Percentiles rank a stretch among this genome's conserved stretches.
phyloP scores from a whole-genome alignment of 2,113 vertebrate species.

The Pitta sordida region DNA sequence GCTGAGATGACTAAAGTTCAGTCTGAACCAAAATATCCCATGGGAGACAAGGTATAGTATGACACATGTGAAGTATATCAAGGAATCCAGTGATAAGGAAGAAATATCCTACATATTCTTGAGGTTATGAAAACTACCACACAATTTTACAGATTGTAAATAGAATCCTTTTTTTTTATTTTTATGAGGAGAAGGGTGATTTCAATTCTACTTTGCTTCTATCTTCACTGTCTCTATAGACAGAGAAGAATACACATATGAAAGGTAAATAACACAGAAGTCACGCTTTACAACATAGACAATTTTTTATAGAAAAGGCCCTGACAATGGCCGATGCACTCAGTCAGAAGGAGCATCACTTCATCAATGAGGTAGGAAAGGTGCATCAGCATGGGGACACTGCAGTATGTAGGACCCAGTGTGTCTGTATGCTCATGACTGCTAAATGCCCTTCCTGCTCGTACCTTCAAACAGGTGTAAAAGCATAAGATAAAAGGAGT shows the following conservation, averaged over 20 bases:
- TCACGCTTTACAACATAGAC: background rate
- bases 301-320: background rate
- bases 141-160: background rate
- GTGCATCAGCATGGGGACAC: background rate
- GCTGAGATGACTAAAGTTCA: background rate
- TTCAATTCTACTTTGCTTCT: accelerated
- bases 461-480: background rate
- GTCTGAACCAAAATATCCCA: background rate
- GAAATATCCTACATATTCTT: background rate
- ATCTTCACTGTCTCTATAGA: background rate
- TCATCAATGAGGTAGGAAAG: background rate
- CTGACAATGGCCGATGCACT: background rate
- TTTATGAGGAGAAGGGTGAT: background rate
- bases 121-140: background rate
- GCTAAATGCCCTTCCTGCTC: accelerated
- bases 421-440: background rate
- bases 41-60: background rate
- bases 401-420: background rate
- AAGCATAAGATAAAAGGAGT: background rate
- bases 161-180: background rate
- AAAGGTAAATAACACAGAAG: background rate
- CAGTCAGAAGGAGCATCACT: background rate
- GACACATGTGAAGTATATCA: background rate
- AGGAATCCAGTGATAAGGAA: background rate
- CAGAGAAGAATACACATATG: no score